These are phyloP conservation scores for Parazoanthus darwini DNA, from an alignment of 92 coral and sea anemone genomes.

Conservation along the genomic window DNA sequence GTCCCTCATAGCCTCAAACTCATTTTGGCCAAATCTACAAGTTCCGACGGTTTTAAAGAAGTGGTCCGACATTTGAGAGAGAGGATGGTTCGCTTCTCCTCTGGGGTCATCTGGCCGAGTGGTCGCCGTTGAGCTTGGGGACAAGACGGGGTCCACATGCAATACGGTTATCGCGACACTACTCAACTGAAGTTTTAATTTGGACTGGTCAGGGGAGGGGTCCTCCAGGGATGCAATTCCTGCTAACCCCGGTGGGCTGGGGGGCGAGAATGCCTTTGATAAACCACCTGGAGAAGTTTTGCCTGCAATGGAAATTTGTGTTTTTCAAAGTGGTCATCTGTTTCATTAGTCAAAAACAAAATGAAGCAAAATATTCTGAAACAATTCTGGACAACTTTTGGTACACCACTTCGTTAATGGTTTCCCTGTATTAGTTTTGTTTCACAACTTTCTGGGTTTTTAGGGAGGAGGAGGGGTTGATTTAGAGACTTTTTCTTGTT, in stretches of 20 bases:
- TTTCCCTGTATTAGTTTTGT: too few species aligned
- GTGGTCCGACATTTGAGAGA: constrained; percentile 84
- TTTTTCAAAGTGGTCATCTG: background rate
- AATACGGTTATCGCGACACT: constrained; percentile 85
- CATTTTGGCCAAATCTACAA: constrained; percentile 92
- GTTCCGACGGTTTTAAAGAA: constrained; percentile 85
- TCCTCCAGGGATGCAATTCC: constrained; percentile 91
- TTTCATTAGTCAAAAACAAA: too few species aligned
- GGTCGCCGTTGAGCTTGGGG: constrained; percentile 56
- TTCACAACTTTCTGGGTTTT: too few species aligned
- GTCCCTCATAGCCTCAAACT: constrained; percentile 82
- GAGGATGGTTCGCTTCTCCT: constrained; percentile 65
- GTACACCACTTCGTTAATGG: too few species aligned
- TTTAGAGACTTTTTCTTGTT: too few species aligned
- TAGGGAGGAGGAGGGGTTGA: too few species aligned
- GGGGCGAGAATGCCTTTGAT: constrained; percentile 56
- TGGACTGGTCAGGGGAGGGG: constrained; percentile 79
- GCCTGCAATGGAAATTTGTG: constrained; percentile 36
- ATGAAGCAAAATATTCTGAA: background rate
- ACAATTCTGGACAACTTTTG: too few species aligned
- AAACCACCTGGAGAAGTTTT: constrained; percentile 40
- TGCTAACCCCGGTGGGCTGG: constrained; percentile 87
- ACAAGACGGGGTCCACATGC: constrained; percentile 84
- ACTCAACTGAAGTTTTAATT: constrained; percentile 68
- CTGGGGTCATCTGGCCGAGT: constrained; percentile 39